Evolutionary conservation across 2,797 vertebrate species (phyloP).

Genomic region (Oryzias sinensis): DNA sequence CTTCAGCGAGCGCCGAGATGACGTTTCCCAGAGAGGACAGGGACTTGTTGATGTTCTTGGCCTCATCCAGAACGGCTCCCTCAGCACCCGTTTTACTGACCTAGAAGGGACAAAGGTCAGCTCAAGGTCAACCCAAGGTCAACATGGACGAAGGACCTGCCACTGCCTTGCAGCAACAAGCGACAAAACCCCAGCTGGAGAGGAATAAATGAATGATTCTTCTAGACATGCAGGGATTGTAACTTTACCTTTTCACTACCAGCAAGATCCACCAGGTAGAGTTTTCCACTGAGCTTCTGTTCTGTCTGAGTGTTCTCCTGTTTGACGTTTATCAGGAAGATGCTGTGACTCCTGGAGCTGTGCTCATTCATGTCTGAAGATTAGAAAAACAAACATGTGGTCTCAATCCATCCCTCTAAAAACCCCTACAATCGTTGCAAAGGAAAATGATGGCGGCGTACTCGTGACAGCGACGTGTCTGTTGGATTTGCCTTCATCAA

Average conservation of each 20-base stretch:
- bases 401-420: not conserved
- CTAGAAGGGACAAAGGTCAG: slow-evolving; percentile 61
- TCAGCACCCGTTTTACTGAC: slow-evolving; percentile 99
- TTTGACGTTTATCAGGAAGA: slow-evolving; percentile 97
- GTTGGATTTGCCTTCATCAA: slow-evolving; percentile 98
- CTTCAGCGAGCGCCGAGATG: slow-evolving; percentile 94
- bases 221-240: accelerated
- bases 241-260: slow-evolving; percentile 92
- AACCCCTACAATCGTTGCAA: not conserved
- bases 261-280: slow-evolving; percentile 96
- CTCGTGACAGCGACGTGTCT: slow-evolving; percentile 98
- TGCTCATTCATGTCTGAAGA: slow-evolving; percentile 95
- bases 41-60: slow-evolving; percentile 99
- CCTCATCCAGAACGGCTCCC: slow-evolving; percentile 94
- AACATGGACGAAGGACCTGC: not conserved
- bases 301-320: slow-evolving; percentile 98
- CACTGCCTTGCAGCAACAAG: not conserved
- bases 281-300: slow-evolving; percentile 96
- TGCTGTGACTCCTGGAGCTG: slow-evolving; percentile 98
- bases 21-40: slow-evolving; percentile 96
- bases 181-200: not conserved
- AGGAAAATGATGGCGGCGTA: slow-evolving; percentile 41
- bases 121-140: not conserved
- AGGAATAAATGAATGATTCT: not conserved
- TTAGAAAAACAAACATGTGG: not conserved